Evolutionary conservation across 2,888 invertebrate species (phyloP).

Genomic region (Hydrotaea diabolus): DNA sequence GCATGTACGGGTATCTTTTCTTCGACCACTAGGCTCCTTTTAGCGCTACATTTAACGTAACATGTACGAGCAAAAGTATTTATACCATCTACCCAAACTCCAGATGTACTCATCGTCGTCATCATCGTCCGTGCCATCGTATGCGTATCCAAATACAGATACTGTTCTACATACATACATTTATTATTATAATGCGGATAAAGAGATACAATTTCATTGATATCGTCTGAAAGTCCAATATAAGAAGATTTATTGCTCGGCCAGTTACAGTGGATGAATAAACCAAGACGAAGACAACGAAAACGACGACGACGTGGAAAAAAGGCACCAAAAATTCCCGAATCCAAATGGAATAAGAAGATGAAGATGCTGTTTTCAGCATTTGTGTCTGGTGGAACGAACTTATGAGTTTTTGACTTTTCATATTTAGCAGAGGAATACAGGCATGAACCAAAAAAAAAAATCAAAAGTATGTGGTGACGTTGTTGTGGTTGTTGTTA

Average conservation of each 20-base stretch:
- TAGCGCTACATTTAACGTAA: too few species aligned
- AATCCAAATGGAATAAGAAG: not conserved
- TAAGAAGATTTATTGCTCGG: conserved; percentile 78
- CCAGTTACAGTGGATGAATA: conserved; percentile 64
- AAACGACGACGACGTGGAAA: conserved; percentile 67
- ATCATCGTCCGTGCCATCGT: conserved; percentile 53
- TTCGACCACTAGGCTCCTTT: too few species aligned
- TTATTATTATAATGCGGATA: conserved; percentile 80
- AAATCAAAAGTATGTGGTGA: conserved; percentile 26
- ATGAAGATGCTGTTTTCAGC: conserved; percentile 42
- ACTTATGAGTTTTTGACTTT: conserved; percentile 64
- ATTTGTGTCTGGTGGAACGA: conserved; percentile 38
- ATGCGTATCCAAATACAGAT: conserved; percentile 59
- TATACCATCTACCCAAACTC: conserved; percentile 43
- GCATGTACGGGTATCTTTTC: too few species aligned
- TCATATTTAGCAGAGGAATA: conserved; percentile 59
- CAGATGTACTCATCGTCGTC: conserved; percentile 58
- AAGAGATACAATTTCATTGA: conserved; percentile 81
- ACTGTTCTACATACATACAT: conserved; percentile 71
- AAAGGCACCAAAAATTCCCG: conserved; percentile 34
- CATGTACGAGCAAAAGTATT: too few species aligned
- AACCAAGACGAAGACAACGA: conserved; percentile 46
- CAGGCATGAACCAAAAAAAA: conserved; percentile 24
- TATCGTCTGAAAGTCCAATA: conserved; percentile 80
- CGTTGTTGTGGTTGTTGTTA: conserved; percentile 18